Percentiles rank a stretch among this genome's conserved stretches.
Evolutionary conservation across 2,113 vertebrate species (phyloP).

Genomic region (Arvicanthis niloticus): DNA sequence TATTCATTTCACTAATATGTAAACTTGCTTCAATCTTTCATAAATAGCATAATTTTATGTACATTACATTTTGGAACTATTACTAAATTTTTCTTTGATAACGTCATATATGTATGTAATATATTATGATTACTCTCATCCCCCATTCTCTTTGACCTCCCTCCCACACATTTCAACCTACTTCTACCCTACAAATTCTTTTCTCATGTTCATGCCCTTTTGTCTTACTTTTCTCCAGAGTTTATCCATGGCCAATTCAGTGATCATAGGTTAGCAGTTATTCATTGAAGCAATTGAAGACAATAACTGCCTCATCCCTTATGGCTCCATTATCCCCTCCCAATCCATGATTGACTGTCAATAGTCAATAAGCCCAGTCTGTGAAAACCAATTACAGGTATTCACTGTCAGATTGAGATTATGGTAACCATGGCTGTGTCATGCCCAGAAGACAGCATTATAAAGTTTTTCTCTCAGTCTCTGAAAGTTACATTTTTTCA

Average conservation of each 20-base stretch:
- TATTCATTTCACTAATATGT: neutral
- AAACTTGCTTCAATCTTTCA: neutral
- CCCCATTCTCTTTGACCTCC: neutral
- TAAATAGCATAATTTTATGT: neutral
- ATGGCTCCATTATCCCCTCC: neutral
- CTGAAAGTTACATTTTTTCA: neutral
- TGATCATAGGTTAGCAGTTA: neutral
- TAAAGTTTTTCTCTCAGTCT: neutral
- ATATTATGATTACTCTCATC: neutral
- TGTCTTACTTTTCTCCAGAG: neutral
- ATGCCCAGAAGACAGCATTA: neutral
- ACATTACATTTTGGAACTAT: neutral
- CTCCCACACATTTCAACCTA: neutral
- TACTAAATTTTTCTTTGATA: neutral
- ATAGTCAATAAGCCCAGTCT: neutral
- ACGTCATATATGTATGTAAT: neutral
- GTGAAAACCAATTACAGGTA: neutral
- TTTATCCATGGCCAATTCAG: neutral
- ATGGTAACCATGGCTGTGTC: neutral
- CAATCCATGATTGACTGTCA: neutral
- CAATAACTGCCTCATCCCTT: neutral
- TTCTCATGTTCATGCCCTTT: neutral
- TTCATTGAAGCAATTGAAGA: neutral
- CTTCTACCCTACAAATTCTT: neutral
- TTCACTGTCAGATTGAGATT: neutral